phyloP scores from a whole-genome alignment of 1,140 invertebrate genomes.

The Eufriesea mexicana region DNA sequence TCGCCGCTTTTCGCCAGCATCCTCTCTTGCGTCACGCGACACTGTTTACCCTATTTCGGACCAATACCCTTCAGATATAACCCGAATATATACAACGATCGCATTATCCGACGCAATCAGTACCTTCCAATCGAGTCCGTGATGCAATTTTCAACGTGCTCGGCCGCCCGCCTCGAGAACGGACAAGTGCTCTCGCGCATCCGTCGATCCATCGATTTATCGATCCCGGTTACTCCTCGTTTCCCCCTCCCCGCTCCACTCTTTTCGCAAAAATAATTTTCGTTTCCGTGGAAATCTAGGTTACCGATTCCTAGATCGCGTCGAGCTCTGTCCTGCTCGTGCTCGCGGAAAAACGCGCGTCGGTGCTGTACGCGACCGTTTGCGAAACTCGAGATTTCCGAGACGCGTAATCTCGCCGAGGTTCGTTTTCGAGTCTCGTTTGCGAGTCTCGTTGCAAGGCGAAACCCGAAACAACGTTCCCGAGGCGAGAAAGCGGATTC shows the following conservation, averaged over 20 bases:
- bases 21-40: constrained; percentile 3
- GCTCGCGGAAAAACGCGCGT: too few relatives aligned
- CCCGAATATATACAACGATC: constrained; percentile 24
- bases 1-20: neutral
- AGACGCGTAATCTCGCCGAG: too few relatives aligned
- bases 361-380: too few relatives aligned
- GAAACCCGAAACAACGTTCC: neutral
- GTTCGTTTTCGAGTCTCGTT: too few relatives aligned
- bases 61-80: neutral
- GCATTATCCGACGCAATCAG: constrained; percentile 18
- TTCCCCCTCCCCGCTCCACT: neutral
- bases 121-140: constrained; percentile 29
- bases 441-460: too few relatives aligned
- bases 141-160: constrained; percentile 53
- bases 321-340: too few relatives aligned
- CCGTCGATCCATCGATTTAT: constrained; percentile 26
- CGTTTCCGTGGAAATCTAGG: constrained; percentile 26
- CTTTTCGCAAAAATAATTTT: constrained; percentile 44
- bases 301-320: neutral
- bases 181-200: neutral
- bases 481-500: neutral
- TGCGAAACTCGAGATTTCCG: too few relatives aligned
- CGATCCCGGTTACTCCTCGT: constrained; percentile 35
- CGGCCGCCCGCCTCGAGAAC: neutral
- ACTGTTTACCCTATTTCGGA: constrained; percentile 12